Percentiles rank a stretch among this genome's conserved stretches.
Evolutionary conservation across 2,888 invertebrate species (phyloP).

Genomic region (Cenopis cana): DNA sequence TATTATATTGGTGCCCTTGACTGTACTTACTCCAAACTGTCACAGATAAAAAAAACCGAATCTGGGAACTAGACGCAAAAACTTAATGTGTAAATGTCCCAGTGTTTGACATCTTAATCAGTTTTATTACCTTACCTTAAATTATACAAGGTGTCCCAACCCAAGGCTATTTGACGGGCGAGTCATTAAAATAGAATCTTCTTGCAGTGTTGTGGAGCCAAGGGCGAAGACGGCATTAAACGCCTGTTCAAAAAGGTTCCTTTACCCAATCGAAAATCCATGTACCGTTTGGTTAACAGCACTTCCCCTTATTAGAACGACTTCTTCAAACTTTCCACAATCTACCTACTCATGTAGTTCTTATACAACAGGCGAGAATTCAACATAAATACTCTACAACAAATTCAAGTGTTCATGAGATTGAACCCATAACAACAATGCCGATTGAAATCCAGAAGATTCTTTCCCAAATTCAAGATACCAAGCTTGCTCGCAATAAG

Average conservation of each 20-base stretch:
- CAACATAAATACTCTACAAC: constrained; percentile 40
- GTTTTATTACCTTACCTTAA: too few relatives aligned
- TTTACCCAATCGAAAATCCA: constrained; percentile 65
- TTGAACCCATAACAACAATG: constrained; percentile 51
- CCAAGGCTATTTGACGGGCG: too few relatives aligned
- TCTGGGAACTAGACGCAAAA: too few relatives aligned
- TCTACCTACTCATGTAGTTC: constrained; percentile 27
- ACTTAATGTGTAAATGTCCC: too few relatives aligned
- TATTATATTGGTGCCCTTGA: too few relatives aligned
- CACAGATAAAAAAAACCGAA: too few relatives aligned
- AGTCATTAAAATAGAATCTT: constrained; percentile 45
- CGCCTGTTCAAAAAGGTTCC: constrained; percentile 61
- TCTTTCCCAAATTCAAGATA: constrained; percentile 58
- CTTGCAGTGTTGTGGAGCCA: constrained; percentile 70
- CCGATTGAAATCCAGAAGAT: constrained; percentile 60
- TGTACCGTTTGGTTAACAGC: constrained; percentile 62
- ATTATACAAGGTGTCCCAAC: too few relatives aligned
- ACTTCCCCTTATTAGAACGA: constrained; percentile 65
- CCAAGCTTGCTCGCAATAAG: constrained; percentile 57
- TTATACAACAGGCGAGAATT: constrained; percentile 56
- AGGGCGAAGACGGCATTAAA: constrained; percentile 40
- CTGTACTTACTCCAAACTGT: too few relatives aligned
- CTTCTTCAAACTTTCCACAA: constrained; percentile 39
- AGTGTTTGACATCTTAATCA: too few relatives aligned
- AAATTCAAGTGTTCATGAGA: constrained; percentile 22